Percentiles rank a stretch among this genome's conserved stretches.
Evolutionary conservation across 1,140 invertebrate genomes (phyloP).

Genomic region (Octopus bimaculoides): DNA sequence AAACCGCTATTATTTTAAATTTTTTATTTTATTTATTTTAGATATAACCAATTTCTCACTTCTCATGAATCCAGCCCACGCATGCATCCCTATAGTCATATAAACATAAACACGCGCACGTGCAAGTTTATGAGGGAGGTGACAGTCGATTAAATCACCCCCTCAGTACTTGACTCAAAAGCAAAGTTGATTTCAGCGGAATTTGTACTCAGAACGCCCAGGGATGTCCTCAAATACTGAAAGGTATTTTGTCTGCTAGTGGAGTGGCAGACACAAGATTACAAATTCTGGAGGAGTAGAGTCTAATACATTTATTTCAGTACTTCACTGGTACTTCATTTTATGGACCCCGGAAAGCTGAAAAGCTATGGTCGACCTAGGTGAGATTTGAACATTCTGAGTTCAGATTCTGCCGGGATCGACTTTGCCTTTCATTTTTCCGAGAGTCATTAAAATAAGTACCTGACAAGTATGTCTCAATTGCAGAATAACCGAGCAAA

Average conservation of each 20-base stretch:
- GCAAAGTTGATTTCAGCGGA: not conserved
- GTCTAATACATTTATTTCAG: not conserved
- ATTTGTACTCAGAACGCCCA: not conserved
- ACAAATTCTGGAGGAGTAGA: not conserved
- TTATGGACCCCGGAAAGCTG: not conserved
- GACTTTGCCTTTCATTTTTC: not conserved
- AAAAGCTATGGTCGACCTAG: not conserved
- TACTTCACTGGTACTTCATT: not conserved
- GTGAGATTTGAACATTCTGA: not conserved
- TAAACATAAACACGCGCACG: no score
- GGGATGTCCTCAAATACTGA: not conserved
- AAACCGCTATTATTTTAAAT: no score
- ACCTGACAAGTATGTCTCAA: not conserved
- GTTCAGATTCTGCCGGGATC: not conserved
- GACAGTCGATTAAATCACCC: not conserved
- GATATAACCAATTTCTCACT: no score
- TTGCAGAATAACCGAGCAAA: not conserved
- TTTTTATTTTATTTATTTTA: no score
- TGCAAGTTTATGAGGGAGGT: no score
- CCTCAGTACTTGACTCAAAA: not conserved
- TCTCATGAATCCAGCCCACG: no score
- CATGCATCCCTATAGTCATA: no score
- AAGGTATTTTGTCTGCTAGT: not conserved
- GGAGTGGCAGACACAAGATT: not conserved
- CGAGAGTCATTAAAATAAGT: not conserved